A percentile compares a stretch with the other conserved stretches of the same genome.
These are phyloP conservation scores for Nomada flava DNA, from an alignment of 2,888 invertebrate genomes.

Conservation along the genomic window DNA sequence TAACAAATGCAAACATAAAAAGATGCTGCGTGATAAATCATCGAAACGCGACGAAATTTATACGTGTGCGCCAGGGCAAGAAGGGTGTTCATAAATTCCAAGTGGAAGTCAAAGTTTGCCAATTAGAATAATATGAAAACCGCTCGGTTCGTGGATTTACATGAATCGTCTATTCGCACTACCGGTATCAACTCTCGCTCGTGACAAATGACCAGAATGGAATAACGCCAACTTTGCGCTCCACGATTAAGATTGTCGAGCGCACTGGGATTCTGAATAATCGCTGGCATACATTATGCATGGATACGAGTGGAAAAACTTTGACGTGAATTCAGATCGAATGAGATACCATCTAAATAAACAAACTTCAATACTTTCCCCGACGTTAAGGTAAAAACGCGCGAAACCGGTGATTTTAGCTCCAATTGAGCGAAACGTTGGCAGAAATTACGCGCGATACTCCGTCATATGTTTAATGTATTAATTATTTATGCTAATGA, in stretches of 20 bases:
- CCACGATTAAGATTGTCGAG: conserved; percentile 50
- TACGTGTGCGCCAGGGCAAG: conserved; percentile 35
- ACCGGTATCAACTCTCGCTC: conserved; percentile 52
- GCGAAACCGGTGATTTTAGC: neutral
- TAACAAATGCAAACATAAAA: conserved; percentile 47
- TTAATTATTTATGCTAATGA: conserved; percentile 13
- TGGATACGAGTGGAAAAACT: conserved; percentile 30
- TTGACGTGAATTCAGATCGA: conserved; percentile 18
- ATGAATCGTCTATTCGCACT: conserved; percentile 51
- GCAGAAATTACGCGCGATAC: neutral
- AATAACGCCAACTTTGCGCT: conserved; percentile 56
- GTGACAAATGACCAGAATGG: conserved; percentile 57
- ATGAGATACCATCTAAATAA: conserved; percentile 4
- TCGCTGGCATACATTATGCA: conserved; percentile 47
- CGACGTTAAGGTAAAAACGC: neutral
- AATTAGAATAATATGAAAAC: conserved; percentile 59
- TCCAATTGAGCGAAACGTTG: conserved; percentile 3
- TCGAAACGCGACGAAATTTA: conserved; percentile 15
- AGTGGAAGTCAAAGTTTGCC: conserved; percentile 54
- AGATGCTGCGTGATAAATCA: conserved; percentile 43
- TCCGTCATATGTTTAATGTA: neutral
- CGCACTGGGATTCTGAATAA: conserved; percentile 40
- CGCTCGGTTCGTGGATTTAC: conserved; percentile 54
- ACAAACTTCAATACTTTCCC: neutral
- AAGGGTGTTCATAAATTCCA: conserved; percentile 54